Percentiles rank a stretch among this genome's conserved stretches.
These are phyloP conservation scores for Galerucella nymphaeae DNA, from an alignment of 2,888 invertebrate species.

Conservation along the genomic window DNA sequence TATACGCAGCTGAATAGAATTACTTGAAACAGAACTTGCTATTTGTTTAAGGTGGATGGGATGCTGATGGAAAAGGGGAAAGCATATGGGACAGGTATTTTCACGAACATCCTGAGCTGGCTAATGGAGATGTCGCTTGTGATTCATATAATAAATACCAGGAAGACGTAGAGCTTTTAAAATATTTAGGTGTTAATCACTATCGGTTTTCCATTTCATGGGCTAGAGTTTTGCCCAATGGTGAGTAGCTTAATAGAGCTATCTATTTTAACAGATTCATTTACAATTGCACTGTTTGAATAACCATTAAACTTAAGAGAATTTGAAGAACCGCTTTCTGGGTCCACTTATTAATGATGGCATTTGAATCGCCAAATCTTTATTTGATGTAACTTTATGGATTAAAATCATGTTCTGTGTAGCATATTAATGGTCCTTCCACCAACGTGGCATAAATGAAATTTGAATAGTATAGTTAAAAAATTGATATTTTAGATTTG, in stretches of 20 bases:
- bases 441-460: too few relatives aligned
- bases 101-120: conserved; percentile 65
- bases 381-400: too few relatives aligned
- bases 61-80: conserved; percentile 68
- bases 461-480: too few relatives aligned
- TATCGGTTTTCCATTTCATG: conserved; percentile 47
- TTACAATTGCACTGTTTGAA: conserved; percentile 43
- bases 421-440: too few relatives aligned
- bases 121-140: conserved; percentile 72
- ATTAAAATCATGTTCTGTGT: too few relatives aligned
- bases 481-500: too few relatives aligned
- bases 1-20: not conserved
- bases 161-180: conserved; percentile 71
- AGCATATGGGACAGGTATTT: conserved; percentile 77
- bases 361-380: too few relatives aligned
- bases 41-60: conserved; percentile 41
- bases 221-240: conserved; percentile 66
- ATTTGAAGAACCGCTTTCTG: too few relatives aligned
- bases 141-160: conserved; percentile 75
- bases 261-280: too few relatives aligned
- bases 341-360: too few relatives aligned
- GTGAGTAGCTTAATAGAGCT: conserved; percentile 11
- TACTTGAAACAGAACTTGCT: not conserved
- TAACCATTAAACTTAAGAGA: conserved; percentile 21
- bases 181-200: conserved; percentile 67